Conservation (phyloP, 2,888 invertebrate species). For the Calephelis perditalis region DNA sequence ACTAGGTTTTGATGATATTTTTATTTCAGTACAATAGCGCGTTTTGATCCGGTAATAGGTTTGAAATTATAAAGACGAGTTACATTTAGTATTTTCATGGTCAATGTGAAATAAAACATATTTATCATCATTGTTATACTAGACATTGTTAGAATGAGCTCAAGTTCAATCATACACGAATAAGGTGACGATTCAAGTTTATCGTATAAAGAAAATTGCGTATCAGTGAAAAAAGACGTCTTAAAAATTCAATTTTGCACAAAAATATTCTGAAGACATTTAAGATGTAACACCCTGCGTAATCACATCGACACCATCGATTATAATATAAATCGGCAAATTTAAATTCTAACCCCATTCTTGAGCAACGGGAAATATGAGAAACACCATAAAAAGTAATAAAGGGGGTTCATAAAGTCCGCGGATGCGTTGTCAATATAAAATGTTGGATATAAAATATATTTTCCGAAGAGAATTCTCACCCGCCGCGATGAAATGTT, state of each 20-base stretch:
- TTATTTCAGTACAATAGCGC: no score
- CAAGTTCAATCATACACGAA: no score
- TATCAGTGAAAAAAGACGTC: slow-evolving; percentile 13
- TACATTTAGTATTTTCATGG: no score
- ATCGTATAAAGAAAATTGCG: no score
- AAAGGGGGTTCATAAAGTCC: slow-evolving; percentile 56
- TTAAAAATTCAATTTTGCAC: slow-evolving; percentile 20
- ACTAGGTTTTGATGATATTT: no score
- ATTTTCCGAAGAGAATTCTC: slow-evolving; percentile 43
- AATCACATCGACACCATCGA: slow-evolving; percentile 54
- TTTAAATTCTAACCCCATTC: slow-evolving; percentile 55
- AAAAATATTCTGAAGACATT: slow-evolving; percentile 21
- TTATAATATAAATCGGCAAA: slow-evolving; percentile 69
- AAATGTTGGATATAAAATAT: slow-evolving; percentile 47
- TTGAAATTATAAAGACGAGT: no score
- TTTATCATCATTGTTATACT: no score
- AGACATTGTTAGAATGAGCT: no score
- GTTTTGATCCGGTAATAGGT: no score
- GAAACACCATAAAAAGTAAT: slow-evolving; percentile 63
- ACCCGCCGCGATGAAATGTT: slow-evolving; percentile 42
- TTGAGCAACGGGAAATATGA: slow-evolving; percentile 49
- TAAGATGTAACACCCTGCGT: slow-evolving; percentile 23
- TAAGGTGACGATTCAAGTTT: no score
- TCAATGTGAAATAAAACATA: no score
- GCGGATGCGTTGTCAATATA: slow-evolving; percentile 52